Percentiles rank a stretch among this genome's conserved stretches.
phyloP scores from a whole-genome alignment of 2,888 invertebrate species.

The Drosophila anceps region DNA sequence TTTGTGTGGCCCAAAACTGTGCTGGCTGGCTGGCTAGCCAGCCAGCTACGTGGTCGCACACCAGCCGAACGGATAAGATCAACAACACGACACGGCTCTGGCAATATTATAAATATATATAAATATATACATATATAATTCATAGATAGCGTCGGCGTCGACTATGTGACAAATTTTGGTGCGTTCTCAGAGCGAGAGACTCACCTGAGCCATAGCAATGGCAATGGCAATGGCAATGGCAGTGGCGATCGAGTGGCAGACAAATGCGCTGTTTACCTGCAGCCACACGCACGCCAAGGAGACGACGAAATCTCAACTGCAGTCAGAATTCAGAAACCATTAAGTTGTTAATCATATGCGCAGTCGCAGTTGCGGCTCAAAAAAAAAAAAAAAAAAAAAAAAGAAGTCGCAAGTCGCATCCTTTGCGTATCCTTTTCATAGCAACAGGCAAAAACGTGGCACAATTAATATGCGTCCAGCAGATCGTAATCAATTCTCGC shows the following conservation, averaged over 20 bases:
- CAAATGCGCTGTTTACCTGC: slow-evolving; percentile 84
- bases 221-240: slow-evolving; percentile 10
- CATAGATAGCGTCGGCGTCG: slow-evolving; percentile 39
- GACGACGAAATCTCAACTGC: slow-evolving; percentile 25
- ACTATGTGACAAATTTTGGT: slow-evolving; percentile 66
- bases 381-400: neutral
- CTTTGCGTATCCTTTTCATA: slow-evolving; percentile 73
- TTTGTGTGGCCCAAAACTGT: slow-evolving; percentile 17
- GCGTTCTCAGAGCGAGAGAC: slow-evolving; percentile 28
- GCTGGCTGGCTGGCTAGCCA: too few relatives aligned
- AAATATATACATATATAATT: slow-evolving; percentile 9
- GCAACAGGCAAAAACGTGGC: slow-evolving; percentile 52
- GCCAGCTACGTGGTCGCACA: slow-evolving; percentile 74
- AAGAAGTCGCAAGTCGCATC: slow-evolving; percentile 46
- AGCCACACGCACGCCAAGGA: slow-evolving; percentile 77
- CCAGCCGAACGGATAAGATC: slow-evolving; percentile 77
- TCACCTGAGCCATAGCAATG: slow-evolving; percentile 10
- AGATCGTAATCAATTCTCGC: slow-evolving; percentile 83
- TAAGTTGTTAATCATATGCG: slow-evolving; percentile 84
- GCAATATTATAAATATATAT: slow-evolving; percentile 20
- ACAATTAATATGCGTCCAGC: slow-evolving; percentile 81
- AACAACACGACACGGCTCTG: slow-evolving; percentile 57
- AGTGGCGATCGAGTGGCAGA: slow-evolving; percentile 66
- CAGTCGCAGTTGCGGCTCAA: slow-evolving; percentile 59
- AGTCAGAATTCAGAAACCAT: slow-evolving; percentile 61